These are phyloP conservation scores for Silurus glanis DNA, from an alignment of 2,113 vertebrate genomes.

Conservation along the genomic window DNA sequence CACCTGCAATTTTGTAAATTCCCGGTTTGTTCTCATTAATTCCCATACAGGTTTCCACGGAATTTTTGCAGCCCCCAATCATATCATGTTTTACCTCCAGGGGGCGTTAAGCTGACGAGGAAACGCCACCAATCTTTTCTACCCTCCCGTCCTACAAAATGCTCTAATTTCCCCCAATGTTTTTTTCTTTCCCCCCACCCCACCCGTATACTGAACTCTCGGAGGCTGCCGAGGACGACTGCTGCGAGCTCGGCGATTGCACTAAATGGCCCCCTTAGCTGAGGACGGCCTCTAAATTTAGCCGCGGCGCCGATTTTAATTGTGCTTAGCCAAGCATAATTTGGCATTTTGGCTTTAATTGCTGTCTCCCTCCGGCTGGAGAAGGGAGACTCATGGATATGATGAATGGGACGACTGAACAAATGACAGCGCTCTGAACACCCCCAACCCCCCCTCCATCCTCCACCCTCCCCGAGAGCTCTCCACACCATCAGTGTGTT, in stretches of 20 bases:
- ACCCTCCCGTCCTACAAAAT: constrained; percentile 52
- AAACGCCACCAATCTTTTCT: constrained; percentile 27
- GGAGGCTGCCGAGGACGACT: constrained; percentile 3
- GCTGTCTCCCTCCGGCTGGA: constrained; percentile 55
- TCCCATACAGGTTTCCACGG: no score
- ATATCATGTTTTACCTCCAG: constrained; percentile 15
- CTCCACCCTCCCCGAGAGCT: no score
- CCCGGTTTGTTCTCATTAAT: no score
- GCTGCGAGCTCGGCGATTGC: constrained; percentile 48
- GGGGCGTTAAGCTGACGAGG: constrained; percentile 23
- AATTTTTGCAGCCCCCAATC: no score
- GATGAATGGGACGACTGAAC: constrained; percentile 61
- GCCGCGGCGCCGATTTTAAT: constrained; percentile 51
- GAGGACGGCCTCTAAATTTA: constrained; percentile 62
- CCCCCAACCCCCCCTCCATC: constrained; percentile 5
- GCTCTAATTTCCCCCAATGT: constrained; percentile 52
- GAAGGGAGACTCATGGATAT: constrained; percentile 51
- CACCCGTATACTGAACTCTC: neutral
- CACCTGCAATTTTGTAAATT: no score
- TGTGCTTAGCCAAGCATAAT: constrained; percentile 67
- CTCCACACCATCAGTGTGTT: constrained; percentile 6
- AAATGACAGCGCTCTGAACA: constrained; percentile 51
- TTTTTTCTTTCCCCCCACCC: neutral
- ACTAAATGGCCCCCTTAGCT: constrained; percentile 58
- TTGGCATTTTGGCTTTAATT: constrained; percentile 66